These are phyloP conservation scores for Meganola albula DNA, from an alignment of 2,888 invertebrate species.

Conservation along the genomic window DNA sequence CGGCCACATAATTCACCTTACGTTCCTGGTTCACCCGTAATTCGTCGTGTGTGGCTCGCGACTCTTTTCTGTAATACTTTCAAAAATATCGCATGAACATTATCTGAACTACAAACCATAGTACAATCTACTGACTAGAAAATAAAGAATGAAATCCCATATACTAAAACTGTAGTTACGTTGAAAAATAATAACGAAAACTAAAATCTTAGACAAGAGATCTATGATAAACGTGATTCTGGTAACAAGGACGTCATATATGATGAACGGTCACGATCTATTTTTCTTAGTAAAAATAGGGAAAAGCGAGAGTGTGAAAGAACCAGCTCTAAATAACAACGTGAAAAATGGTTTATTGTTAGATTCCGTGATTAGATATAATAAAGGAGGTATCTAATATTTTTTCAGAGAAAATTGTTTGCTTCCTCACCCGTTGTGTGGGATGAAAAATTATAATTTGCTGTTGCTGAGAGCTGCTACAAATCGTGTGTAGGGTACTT, in stretches of 20 bases:
- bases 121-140: slow-evolving; percentile 25
- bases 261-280: slow-evolving; percentile 64
- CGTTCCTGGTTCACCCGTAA: slow-evolving; percentile 64
- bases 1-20: slow-evolving; percentile 62
- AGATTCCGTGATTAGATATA: slow-evolving; percentile 70
- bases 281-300: slow-evolving; percentile 58
- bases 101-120: slow-evolving; percentile 27
- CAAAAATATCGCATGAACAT: slow-evolving; percentile 43
- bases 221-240: slow-evolving; percentile 75
- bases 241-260: slow-evolving; percentile 65
- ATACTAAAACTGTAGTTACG: slow-evolving; percentile 21
- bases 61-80: slow-evolving; percentile 52
- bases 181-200: slow-evolving; percentile 29
- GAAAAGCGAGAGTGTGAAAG: slow-evolving; percentile 59
- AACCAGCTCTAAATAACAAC: slow-evolving; percentile 59
- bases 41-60: slow-evolving; percentile 75
- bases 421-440: slow-evolving; percentile 49
- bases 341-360: slow-evolving; percentile 73
- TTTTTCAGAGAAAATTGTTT: slow-evolving; percentile 63
- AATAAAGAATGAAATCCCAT: slow-evolving; percentile 32
- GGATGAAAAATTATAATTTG: slow-evolving; percentile 55
- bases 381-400: slow-evolving; percentile 50
- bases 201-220: slow-evolving; percentile 73
- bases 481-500: too few species aligned
- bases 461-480: slow-evolving; percentile 24